Base-by-base conservation (phyloP, 2,888 invertebrate genomes). In the Pteria penguin region DNA sequence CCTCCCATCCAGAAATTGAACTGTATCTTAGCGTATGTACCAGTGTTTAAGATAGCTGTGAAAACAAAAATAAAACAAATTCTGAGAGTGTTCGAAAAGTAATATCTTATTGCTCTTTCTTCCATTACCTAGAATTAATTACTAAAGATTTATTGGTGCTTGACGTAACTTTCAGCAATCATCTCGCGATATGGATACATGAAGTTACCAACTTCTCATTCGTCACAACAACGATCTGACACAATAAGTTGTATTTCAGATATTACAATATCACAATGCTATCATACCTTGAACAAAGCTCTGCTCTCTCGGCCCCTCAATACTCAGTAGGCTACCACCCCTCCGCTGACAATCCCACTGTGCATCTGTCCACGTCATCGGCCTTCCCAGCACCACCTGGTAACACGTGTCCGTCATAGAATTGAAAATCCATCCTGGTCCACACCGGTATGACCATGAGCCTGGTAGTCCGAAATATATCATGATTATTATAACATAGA, bases 1-100 rank as follows among this genome's bases (percentile, higher is more conserved):
- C 84, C 86, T 0, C 88, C 88, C 11, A 88, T 84, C 87, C 87
- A 88, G 54, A 85, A 82, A 54, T 84, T 84, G 26, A 81, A 75
- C 63, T 84, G 81, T 14, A 82, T 65, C 8, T 63, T 72, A 2
- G 82, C 78, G 79, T 81, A 85, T 29, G 74, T 68, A 5, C 81
- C 79, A 14, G 82, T 78, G 29, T 79, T 81, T 33, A 86, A 29
- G 3, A 85, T 67, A 26, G 83, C 86, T 86, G 79, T 11, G 78
- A 79, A 36, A 36, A 22, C 32, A 60, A 26, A 29, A 52, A 26
- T 52, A 8, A 52, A 36, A n/a, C n/a, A n/a, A n/a, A n/a, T n/a
- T n/a, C n/a, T n/a, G n/a, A n/a, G n/a, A n/a, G n/a, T n/a, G n/a
- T n/a, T n/a, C n/a, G n/a, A n/a, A n/a, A n/a, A n/a, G n/a, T n/a